Base-by-base conservation (phyloP, 2,888 invertebrate species). In the Stegophylla sp. region DNA sequence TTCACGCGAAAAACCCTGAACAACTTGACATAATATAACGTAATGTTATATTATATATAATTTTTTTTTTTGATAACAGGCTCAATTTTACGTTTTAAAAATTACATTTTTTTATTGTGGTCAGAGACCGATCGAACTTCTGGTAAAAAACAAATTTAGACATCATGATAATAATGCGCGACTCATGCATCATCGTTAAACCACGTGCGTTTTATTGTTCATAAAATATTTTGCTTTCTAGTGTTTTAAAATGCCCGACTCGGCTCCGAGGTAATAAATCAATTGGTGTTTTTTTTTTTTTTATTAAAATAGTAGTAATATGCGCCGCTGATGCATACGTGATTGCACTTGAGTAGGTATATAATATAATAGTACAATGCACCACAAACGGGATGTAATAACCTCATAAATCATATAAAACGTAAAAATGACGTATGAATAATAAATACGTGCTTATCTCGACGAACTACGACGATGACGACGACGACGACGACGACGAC, bases 101-200 rank as follows among this genome's bases (percentile, higher is more conserved):
- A 7, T 34, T n/a, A n/a, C n/a, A n/a, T n/a, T n/a, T 34, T 34
- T 34, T 34, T 34, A 34, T 41, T 64, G 34, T 12, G 34, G 10
- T 63, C 12, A n/a, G 10, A 63, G 17, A 34, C n/a, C n/a, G n/a
- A 23, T 66, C 41, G 23, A 53, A 71, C 9, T 20, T 53, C n/a
- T 72, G n/a, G n/a, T 10, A 4, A 34, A 69, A 69, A 69, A 53
- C 13, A 23, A 72, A 61, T 73, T 61, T 26, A 28, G 73, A 61
- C 63, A 63, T 51, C 15, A 63, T 23, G 9, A 4, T 64, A 61
- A 64, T 23, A 51, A 1, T 43, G 23, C n/a, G 2, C 2, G 45
- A 13, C 10, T 26, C 17, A 61, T 20, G 53, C 13, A 34, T 53
- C 51, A 26, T 75, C 51, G 41, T 75, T 53, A 41, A 7, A 63